Percentiles rank a stretch among this genome's conserved stretches.
Evolutionary conservation across 2,888 invertebrate species (phyloP).

Genomic region (Trichogramma dendrolimi): DNA sequence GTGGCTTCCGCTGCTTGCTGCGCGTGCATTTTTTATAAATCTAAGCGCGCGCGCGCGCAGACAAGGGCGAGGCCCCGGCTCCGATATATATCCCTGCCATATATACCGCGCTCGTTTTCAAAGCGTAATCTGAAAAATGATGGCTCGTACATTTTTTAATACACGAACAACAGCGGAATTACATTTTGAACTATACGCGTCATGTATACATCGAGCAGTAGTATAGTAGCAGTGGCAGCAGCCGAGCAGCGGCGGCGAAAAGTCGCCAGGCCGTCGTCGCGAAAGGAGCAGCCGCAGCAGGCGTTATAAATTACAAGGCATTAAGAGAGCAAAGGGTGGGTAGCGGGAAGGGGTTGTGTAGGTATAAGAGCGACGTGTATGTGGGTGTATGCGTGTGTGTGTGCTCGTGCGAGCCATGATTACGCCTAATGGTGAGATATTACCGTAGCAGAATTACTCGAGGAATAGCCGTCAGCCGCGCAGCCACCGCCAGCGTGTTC

Average conservation of each 20-base stretch:
- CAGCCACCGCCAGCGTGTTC: slow-evolving; percentile 40
- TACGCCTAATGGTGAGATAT: slow-evolving; percentile 54
- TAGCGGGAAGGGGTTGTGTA: slow-evolving; percentile 10
- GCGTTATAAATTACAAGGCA: slow-evolving; percentile 53
- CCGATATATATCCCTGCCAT: not conserved
- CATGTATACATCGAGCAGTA: no score
- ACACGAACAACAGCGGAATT: no score
- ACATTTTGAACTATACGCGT: no score
- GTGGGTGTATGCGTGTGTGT: slow-evolving; percentile 40
- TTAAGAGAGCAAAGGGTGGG: slow-evolving; percentile 37
- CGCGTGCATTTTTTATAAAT: no score
- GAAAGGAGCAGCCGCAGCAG: slow-evolving; percentile 28
- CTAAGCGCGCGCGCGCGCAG: no score
- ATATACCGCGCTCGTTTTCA: not conserved
- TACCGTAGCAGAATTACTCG: slow-evolving; percentile 51
- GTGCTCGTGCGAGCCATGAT: slow-evolving; percentile 52
- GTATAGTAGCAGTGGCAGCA: slow-evolving; percentile 42
- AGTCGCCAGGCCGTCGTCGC: slow-evolving; percentile 25
- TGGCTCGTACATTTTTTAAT: no score
- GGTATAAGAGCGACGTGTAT: slow-evolving; percentile 35
- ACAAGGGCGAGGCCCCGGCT: not conserved
- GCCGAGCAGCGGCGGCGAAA: slow-evolving; percentile 29
- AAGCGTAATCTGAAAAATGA: not conserved
- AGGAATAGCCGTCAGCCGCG: slow-evolving; percentile 42
- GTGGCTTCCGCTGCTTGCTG: no score